Base-by-base conservation (phyloP, 1,140 invertebrate genomes). In the Drosophila lini region DNA sequence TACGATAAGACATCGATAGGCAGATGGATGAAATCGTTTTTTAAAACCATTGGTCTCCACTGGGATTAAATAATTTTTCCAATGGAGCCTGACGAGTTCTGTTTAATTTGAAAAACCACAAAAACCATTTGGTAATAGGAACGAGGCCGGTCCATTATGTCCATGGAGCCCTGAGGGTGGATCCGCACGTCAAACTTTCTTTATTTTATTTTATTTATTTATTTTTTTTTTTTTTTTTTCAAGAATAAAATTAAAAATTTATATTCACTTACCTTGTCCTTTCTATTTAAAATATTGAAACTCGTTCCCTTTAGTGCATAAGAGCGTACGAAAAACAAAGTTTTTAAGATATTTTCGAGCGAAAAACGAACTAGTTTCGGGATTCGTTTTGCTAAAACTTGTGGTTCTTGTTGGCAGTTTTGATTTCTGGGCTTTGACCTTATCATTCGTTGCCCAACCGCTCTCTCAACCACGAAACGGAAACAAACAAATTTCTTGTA, bases 401-500 rank as follows among this genome's bases (percentile, higher is more conserved):
- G 45, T 48, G 22, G 25, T 28, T 48, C 8, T 48, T 28, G 13
- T 15, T 28, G 8, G n/a, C 25, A 25, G 13, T 28, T 48, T 48
- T 48, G n/a, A 9, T 50, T 31, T 1, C 9, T 5, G 28, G 50
- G 16, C 50, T 22, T 32, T 8, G 32, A 53, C 19, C 32, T 6
- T 22, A 5, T 10, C 5, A 25, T 55, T 38, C 19, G 19, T n/a
- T 38, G 13, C 32, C 52, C 52, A 38, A 3, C 52, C 52, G 15
- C 22, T 19, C 34, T 53, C 34, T 53, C 22, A 38, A n/a, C 15
- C 52, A 10, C 52, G 19, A 53, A 38, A 38, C 52, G 13, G 25
- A 55, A 55, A 25, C 19, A 55, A 53, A 38, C 52, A 55, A 9
- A 15, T 31, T 55, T 38, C 19, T n/a, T 15, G 52, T 38, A 38